Conservation (phyloP, 2,797 vertebrate species). For the Aldrovandia affinis region DNA sequence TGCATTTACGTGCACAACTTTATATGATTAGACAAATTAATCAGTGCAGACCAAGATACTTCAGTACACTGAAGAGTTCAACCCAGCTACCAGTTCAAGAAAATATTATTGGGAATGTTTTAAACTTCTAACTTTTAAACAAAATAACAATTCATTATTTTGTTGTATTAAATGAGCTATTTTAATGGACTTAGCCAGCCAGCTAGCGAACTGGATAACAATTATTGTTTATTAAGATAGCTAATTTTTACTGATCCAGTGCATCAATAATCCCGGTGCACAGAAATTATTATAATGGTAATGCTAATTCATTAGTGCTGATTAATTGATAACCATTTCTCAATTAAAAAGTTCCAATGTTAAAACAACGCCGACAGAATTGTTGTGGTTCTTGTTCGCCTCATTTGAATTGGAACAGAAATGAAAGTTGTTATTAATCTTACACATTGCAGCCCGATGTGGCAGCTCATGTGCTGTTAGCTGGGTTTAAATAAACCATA, state of each 20-base stretch:
- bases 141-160: too few species aligned
- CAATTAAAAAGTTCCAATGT: not conserved
- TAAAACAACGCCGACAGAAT: not conserved
- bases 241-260: not conserved
- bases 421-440: not conserved
- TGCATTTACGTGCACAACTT: too few species aligned
- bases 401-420: not conserved
- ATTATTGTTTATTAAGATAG: too few species aligned
- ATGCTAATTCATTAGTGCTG: not conserved
- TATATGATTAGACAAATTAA: too few species aligned
- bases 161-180: too few species aligned
- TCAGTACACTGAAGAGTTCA: too few species aligned
- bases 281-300: not conserved
- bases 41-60: too few species aligned
- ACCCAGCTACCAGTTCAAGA: too few species aligned
- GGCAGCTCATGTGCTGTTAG: not conserved
- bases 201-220: too few species aligned
- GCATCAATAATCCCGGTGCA: not conserved
- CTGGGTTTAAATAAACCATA: not conserved
- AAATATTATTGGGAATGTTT: too few species aligned
- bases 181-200: too few species aligned
- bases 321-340: not conserved
- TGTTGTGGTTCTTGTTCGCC: not conserved
- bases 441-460: not conserved
- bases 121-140: too few species aligned